phyloP scores from a whole-genome alignment of 2,113 vertebrate species.

The Opisthocomus hoazin region DNA sequence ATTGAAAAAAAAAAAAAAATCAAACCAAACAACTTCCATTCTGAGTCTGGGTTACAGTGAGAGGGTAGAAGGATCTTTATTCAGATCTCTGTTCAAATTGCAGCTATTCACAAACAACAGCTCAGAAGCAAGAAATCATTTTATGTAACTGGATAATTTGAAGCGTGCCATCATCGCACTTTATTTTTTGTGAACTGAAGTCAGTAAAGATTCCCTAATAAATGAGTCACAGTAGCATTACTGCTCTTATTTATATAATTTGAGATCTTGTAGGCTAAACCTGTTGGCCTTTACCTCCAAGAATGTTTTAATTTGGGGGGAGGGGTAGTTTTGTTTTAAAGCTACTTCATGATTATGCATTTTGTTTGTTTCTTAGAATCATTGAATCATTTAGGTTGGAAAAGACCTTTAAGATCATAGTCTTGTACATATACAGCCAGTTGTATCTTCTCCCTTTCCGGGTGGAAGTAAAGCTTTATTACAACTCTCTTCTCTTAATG shows the following conservation, averaged over 20 bases:
- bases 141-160: neutral
- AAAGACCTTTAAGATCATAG: no score
- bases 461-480: neutral
- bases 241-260: neutral
- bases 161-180: neutral
- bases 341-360: neutral
- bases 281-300: neutral
- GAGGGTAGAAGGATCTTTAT: neutral
- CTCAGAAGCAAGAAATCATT: neutral
- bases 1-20: no score
- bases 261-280: neutral
- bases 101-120: neutral
- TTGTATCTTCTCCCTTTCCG: neutral
- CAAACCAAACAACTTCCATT: neutral
- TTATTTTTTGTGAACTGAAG: neutral
- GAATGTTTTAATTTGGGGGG: neutral
- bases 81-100: neutral
- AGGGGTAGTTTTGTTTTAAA: neutral
- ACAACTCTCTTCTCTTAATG: neutral
- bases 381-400: no score
- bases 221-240: constrained; percentile 12
- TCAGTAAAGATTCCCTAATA: neutral
- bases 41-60: neutral
- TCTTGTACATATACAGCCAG: neutral
- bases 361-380: neutral